These are phyloP conservation scores for Tragopan temminckii DNA, from an alignment of 2,797 vertebrate species.

Conservation along the genomic window DNA sequence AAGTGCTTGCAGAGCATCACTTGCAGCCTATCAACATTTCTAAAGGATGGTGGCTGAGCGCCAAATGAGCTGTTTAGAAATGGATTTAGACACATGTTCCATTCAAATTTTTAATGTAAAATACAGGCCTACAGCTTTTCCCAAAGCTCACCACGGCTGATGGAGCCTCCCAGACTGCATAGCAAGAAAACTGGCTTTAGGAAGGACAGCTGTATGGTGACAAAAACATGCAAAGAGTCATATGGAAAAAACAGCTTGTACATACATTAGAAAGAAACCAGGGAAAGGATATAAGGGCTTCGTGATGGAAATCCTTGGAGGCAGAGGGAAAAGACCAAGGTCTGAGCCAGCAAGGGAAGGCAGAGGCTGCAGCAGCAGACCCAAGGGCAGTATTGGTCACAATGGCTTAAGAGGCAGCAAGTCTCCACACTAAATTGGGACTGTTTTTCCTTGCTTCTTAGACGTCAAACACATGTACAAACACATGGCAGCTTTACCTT, in stretches of 20 bases:
- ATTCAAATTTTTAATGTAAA: conserved; percentile 3
- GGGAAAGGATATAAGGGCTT: neutral
- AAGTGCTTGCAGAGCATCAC: accelerated
- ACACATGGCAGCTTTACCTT: neutral
- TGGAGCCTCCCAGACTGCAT: neutral
- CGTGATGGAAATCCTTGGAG: neutral
- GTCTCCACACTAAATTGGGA: neutral
- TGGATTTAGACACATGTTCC: neutral
- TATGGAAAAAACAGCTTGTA: neutral
- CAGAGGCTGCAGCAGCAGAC: neutral
- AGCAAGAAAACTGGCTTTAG: neutral
- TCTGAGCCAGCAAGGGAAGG: neutral
- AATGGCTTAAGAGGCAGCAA: neutral
- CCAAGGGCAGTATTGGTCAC: neutral
- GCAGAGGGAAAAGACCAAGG: neutral
- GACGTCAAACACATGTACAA: neutral
- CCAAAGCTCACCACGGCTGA: neutral
- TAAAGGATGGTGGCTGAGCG: neutral
- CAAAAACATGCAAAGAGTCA: neutral
- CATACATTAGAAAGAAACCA: neutral
- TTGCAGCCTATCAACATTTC: neutral
- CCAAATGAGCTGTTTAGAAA: conserved; percentile 40
- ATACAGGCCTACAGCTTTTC: neutral
- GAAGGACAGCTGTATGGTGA: neutral
- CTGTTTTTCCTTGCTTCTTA: neutral